Conservation (phyloP, 2,888 invertebrate genomes). For the Apamea epomidion region DNA sequence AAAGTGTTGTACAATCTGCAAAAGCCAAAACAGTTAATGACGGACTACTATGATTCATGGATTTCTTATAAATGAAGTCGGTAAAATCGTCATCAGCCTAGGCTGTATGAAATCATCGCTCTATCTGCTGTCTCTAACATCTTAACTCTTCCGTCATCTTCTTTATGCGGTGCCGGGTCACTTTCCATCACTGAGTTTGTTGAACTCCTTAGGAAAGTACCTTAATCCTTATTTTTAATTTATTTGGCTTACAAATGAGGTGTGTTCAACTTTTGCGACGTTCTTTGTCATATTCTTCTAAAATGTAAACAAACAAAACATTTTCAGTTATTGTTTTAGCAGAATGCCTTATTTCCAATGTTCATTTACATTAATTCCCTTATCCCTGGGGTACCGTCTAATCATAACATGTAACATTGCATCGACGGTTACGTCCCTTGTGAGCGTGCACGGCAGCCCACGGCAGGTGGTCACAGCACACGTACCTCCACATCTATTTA, state of each 20-base stretch:
- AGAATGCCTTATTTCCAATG: background rate
- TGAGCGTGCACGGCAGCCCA: slow-evolving; percentile 48
- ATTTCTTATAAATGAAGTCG: slow-evolving; percentile 24
- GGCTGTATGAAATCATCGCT: slow-evolving; percentile 11
- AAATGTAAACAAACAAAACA: too few relatives aligned
- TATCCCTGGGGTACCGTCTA: slow-evolving; percentile 1
- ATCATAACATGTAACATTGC: slow-evolving; percentile 35
- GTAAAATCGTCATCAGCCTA: slow-evolving; percentile 11
- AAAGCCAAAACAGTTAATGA: background rate
- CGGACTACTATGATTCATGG: slow-evolving; percentile 10
- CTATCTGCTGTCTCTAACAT: background rate
- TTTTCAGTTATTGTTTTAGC: background rate
- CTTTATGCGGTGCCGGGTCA: background rate
- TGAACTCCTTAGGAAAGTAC: background rate
- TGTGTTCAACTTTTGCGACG: background rate
- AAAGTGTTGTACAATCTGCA: background rate
- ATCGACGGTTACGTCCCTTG: slow-evolving; percentile 41
- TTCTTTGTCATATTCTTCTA: background rate
- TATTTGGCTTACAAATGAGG: background rate
- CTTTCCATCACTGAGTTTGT: too few relatives aligned
- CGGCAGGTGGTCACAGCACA: slow-evolving; percentile 64
- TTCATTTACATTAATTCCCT: background rate
- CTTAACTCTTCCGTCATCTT: background rate
- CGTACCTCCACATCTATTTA: slow-evolving; percentile 67
- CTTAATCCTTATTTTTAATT: background rate